Evolutionary conservation across 2,888 invertebrate species (phyloP).

Genomic region (Leptinotarsa rubiginosa): DNA sequence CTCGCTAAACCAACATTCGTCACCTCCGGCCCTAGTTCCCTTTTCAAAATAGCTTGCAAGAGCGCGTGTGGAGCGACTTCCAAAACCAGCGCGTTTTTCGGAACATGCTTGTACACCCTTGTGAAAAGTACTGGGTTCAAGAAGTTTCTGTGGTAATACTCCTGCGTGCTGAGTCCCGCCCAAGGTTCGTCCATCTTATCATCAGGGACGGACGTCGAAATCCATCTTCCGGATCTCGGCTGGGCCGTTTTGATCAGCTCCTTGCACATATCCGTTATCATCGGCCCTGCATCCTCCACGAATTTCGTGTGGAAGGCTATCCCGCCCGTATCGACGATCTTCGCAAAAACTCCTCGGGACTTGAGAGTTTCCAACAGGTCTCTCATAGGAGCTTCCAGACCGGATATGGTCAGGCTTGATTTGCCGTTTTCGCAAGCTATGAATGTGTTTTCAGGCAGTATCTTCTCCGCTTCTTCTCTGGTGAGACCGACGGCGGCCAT

Average conservation of each 20-base stretch:
- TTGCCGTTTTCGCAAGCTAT: conserved; percentile 90
- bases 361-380: conserved; percentile 75
- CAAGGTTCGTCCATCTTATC: conserved; percentile 62
- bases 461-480: conserved; percentile 60
- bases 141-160: conserved; percentile 89
- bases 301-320: conserved; percentile 88
- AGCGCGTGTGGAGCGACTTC: conserved; percentile 87
- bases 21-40: conserved; percentile 75
- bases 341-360: conserved; percentile 78
- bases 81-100: conserved; percentile 80
- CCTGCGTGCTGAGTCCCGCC: conserved; percentile 76
- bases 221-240: conserved; percentile 80
- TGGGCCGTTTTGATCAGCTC: conserved; percentile 76
- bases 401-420: conserved; percentile 90
- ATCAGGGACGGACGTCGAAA: conserved; percentile 77
- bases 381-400: conserved; percentile 78
- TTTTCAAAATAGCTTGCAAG: conserved; percentile 82
- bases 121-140: conserved; percentile 77
- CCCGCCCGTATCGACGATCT: conserved; percentile 82
- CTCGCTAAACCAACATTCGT: conserved; percentile 78
- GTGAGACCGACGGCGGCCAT: conserved; percentile 77
- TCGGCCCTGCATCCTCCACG: conserved; percentile 73
- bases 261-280: conserved; percentile 71
- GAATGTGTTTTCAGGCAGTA: conserved; percentile 81
- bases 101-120: conserved; percentile 81